Evolutionary conservation across 2,113 vertebrate species (phyloP), one percentile per base, ranked within the genome.

Genomic region (Mystacornis crossleyi): DNA sequence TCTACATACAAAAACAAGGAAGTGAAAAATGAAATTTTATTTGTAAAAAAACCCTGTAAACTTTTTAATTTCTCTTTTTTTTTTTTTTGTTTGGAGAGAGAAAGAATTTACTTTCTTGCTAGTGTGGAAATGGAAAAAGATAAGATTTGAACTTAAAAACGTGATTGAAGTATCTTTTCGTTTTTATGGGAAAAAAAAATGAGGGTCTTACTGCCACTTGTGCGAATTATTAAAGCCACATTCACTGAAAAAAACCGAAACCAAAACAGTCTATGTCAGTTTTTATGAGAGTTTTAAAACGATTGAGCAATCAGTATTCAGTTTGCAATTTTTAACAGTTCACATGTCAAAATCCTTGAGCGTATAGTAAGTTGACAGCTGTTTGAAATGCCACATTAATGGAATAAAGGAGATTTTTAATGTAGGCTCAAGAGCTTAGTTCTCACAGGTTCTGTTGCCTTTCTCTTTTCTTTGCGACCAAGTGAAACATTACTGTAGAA

Each of bases 361-460:
- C 0, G 0, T 28, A 13, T 18, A 45, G 3, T 17, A 66, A 72
- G 24, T 57, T 0, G 38, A 50, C 40, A 69, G 67, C 17, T 58
- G 57, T 47, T 64, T 78, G 60, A 64, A 85, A 78, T 17, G 19
- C 24, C 12, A 2, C 18, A 28, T 51, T 45, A 66, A 67, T 38
- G 38, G 15, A 71, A 58, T 29, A 58, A 78, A 92, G 7, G 54
- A 58, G 28, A 60, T 40, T 53, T 20, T 81, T 47, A 21, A n/a
- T 23, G n/a, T 17, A 84, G 58, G 31, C 17, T 74, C 4, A 36
- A 58, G 38, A 43, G 43, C 61, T 80, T 45, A 29, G 6, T 45
- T 57, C 28, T 53, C 18, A 29, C 13, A 31, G 5, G 12, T 72
- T 48, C n/a, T 18, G 13, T 26, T 23, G n/a, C 24, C 25, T 80